A percentile compares a stretch with the other conserved stretches of the same genome.
Evolutionary conservation across 1,140 invertebrate species (phyloP).

Genomic region (Delia radicum): DNA sequence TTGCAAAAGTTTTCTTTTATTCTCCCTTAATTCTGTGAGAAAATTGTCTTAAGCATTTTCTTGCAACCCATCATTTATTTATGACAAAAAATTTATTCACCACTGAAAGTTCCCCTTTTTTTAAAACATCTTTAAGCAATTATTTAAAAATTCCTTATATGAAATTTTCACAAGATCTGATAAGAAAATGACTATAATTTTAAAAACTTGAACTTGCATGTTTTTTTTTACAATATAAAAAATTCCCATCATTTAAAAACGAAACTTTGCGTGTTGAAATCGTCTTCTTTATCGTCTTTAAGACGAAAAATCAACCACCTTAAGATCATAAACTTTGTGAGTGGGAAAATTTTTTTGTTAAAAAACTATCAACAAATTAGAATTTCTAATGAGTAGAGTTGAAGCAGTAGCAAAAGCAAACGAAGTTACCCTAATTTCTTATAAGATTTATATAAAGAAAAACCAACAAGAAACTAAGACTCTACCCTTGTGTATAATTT

Average conservation of each 20-base stretch:
- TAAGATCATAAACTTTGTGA: neutral
- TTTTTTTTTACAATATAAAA: neutral
- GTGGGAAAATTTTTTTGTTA: neutral
- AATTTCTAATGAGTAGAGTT: neutral
- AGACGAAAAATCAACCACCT: slow-evolving; percentile 5
- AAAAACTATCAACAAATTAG: neutral
- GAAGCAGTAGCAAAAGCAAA: neutral
- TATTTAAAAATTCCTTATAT: neutral
- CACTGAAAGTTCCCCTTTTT: neutral
- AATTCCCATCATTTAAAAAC: neutral
- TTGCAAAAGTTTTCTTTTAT: too few relatives aligned
- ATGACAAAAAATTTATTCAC: neutral
- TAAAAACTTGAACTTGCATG: slow-evolving; percentile 9
- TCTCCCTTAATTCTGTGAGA: neutral
- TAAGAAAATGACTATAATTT: slow-evolving; percentile 18
- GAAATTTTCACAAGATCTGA: neutral
- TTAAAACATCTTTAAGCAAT: neutral
- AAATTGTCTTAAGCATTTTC: neutral
- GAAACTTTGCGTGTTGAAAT: neutral
- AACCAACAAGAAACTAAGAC: neutral
- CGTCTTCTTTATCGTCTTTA: neutral
- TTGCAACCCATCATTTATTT: neutral
- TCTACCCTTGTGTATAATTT: neutral
- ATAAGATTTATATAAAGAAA: slow-evolving; percentile 2
- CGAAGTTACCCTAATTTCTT: slow-evolving; percentile 6